Conservation (phyloP, 1,140 invertebrate genomes). For the Pseudomyrmex gracilis region DNA sequence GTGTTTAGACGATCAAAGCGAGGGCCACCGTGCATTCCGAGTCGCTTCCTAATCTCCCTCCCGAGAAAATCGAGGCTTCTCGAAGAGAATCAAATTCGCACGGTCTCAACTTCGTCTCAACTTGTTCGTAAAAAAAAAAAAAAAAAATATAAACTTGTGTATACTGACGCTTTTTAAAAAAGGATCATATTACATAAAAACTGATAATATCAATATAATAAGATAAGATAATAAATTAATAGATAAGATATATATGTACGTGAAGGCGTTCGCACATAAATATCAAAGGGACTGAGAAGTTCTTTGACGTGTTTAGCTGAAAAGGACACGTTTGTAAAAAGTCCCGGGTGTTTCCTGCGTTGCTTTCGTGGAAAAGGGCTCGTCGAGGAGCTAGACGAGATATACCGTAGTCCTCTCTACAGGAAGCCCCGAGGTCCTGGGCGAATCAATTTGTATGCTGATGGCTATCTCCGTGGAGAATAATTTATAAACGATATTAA, state of each 20-base stretch:
- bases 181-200: background rate
- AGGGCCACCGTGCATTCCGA: conserved; percentile 67
- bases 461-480: conserved; percentile 76
- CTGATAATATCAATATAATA: background rate
- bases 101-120: conserved; percentile 17
- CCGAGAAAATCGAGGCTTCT: conserved; percentile 1
- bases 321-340: conserved; percentile 4
- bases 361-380: conserved; percentile 49
- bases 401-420: conserved; percentile 29
- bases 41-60: conserved; percentile 72
- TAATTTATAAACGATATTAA: conserved; percentile 81
- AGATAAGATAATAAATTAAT: background rate
- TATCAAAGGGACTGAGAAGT: background rate
- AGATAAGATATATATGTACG: too few species aligned
- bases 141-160: too few species aligned
- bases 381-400: conserved; percentile 56
- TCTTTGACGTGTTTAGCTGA: background rate
- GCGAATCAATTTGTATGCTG: conserved; percentile 79
- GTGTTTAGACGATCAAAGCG: conserved; percentile 71
- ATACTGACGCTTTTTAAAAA: background rate
- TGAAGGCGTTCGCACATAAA: too few species aligned
- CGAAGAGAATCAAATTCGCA: conserved; percentile 16
- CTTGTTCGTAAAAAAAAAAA: too few species aligned
- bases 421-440: conserved; percentile 53
- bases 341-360: background rate